Base-by-base conservation (phyloP, 1,140 invertebrate species). In the Chelonus insularis region DNA sequence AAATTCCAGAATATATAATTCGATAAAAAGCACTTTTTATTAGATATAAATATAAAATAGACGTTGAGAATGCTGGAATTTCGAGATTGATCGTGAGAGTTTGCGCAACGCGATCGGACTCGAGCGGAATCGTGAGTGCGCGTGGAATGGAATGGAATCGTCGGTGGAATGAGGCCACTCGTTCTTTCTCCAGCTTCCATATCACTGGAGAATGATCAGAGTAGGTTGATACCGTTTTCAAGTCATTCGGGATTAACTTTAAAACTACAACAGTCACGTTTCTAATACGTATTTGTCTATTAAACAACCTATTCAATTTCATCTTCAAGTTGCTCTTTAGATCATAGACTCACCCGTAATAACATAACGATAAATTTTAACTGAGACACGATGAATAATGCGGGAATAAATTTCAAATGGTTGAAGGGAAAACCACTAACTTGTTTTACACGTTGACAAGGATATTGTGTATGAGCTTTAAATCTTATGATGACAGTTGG, bases 121-220 rank as follows among this genome's bases (percentile, higher is more conserved):
- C 21, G 47, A 50, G 12, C 47, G n/a, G 52, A 55, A 55, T 37
- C 34, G 52, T 55, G 34, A 55, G 52, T 55, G 32, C 52, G 34
- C 34, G 32, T 36, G 18, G 52, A 55, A 39, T 55, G 34, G 52
- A 55, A 55, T 55, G 34, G 52, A 55, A 55, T 55, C 36, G 34
- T 16, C 9, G 25, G 12, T 55, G 52, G 34, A 55, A 37, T 55
- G 52, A 55, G 52, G 52, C 52, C 52, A 55, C 18, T 55, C 18
- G 36, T 39, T 55, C 52, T 55, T 20, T 50, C 12, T 43, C 41
- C 41, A 43, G 41, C 41, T 16, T 43, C 41, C 7, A 43, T 20
- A 43, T 43, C 14, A 14, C 12, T 16, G 8, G 14, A n/a, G 20
- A n/a, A 14, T 2, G 43, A n/a, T 47, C 8, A 18, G 7, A 20